Evolutionary conservation across 2,888 invertebrate genomes (phyloP).

Genomic region (Amblyteles armatorius): DNA sequence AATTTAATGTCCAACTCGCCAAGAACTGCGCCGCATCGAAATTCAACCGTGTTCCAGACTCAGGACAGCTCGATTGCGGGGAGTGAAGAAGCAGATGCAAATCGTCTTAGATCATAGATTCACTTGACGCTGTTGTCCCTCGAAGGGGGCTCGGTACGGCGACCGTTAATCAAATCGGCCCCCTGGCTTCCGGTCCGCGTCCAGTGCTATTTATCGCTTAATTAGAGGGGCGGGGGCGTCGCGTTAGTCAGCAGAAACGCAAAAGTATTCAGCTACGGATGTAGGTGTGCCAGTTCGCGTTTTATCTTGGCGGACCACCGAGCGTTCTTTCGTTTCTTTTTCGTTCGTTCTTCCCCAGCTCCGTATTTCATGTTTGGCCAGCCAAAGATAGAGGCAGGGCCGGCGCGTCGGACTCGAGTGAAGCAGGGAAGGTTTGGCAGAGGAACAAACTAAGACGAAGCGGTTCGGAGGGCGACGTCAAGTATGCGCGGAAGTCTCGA

Average conservation of each 20-base stretch:
- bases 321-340: background rate
- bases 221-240: conserved; percentile 68
- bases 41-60: conserved; percentile 67
- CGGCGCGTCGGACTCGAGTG: background rate
- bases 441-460: conserved; percentile 20
- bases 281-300: conserved; percentile 19
- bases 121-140: conserved; percentile 20
- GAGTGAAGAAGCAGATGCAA: conserved; percentile 74
- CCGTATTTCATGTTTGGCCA: conserved; percentile 16
- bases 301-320: conserved; percentile 17
- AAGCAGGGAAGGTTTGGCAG: background rate
- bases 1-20: conserved; percentile 65
- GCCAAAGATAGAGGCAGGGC: background rate
- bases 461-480: conserved; percentile 17
- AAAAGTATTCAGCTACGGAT: conserved; percentile 15
- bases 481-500: conserved; percentile 42
- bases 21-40: conserved; percentile 13
- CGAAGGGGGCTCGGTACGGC: conserved; percentile 19
- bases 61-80: conserved; percentile 43
- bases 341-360: background rate
- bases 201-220: conserved; percentile 73
- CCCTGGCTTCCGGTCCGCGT: conserved; percentile 70
- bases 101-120: conserved; percentile 43
- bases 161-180: conserved; percentile 69
- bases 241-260: background rate